phyloP scores from a whole-genome alignment of 2,113 vertebrate species.

The Paradoxurus hermaphroditus region DNA sequence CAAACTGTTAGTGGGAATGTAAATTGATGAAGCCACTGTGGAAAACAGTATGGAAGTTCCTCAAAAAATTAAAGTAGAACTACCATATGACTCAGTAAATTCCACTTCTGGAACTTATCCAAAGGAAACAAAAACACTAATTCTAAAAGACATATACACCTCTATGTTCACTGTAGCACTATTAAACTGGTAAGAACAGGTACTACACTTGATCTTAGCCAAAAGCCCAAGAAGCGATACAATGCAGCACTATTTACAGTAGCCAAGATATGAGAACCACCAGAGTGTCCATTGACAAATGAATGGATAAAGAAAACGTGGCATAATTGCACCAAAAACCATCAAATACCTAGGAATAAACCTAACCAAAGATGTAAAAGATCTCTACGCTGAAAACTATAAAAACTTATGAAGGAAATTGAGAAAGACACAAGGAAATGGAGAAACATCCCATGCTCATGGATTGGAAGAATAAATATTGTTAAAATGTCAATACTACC shows the following conservation, averaged over 20 bases:
- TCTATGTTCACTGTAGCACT: not conserved
- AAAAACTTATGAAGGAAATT: too few relatives aligned
- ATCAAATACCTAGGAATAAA: too few relatives aligned
- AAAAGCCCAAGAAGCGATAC: too few relatives aligned
- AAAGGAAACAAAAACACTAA: not conserved
- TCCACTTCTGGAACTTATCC: not conserved
- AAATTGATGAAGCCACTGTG: not conserved
- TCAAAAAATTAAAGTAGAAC: not conserved
- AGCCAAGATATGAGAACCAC: not conserved
- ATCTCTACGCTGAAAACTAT: too few relatives aligned
- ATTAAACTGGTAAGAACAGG: not conserved
- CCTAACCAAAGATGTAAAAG: too few relatives aligned
- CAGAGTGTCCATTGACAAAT: not conserved
- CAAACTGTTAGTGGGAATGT: not conserved
- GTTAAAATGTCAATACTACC: too few relatives aligned
- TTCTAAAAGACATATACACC: not conserved
- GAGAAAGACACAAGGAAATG: too few relatives aligned
- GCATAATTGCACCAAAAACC: too few relatives aligned
- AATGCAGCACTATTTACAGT: not conserved
- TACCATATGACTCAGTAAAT: not conserved
- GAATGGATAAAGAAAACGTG: not conserved
- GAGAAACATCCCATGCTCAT: too few relatives aligned
- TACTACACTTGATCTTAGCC: too few relatives aligned
- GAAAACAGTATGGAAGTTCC: not conserved
- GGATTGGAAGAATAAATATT: too few relatives aligned